Base-by-base conservation (phyloP, 2,888 invertebrate species). In the Microchrysa polita region DNA sequence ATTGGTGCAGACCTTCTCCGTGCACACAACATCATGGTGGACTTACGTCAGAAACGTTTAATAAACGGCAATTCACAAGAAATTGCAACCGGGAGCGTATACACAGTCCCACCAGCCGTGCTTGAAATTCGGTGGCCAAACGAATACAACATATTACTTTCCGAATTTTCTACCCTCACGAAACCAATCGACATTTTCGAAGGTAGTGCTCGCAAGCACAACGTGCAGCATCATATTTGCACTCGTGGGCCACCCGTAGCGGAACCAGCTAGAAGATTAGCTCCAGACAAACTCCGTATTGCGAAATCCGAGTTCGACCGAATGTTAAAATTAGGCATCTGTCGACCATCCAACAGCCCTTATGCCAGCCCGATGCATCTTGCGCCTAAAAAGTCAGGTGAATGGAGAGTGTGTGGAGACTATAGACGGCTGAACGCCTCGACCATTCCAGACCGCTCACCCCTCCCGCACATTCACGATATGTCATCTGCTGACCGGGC, bases 191-290 rank as follows among this genome's bases (percentile, higher is more conserved):
- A 4, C 12, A 5, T 52, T 1, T 7, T 7, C 4, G 7, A 34
- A 34, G 12, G 12, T 10, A 10, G 16, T 10, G 5, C 12, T 10
- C 14, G 16, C 4, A 16, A 14, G 14, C 52, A 52, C 1, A 16
- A 16, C 52, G 48, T 67, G n/a, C 67, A 67, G 14, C 48, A 48
- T 48, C 9, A 67, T 52, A 67, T 67, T 4, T 20, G 9, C 9
- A 67, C 67, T 5, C n/a, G 52, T 20, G 67, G 67, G 7, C 42
- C 67, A 48, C 67, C 67, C 23, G 67, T 44, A 18, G 20, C 18
- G 4, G 48, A 67, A 14, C 16, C 42, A 9, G 44, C 67, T n/a
- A 16, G 67, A 0, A 44, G 67, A 0, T 48, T 67, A 2, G n/a
- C 65, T 10, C 52, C 52, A 5, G 65, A 65, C 14, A 65, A 65